Percentiles rank a stretch among this genome's conserved stretches.
Evolutionary conservation across 2,113 vertebrate genomes (phyloP).

Genomic region (Capreolus pygargus): DNA sequence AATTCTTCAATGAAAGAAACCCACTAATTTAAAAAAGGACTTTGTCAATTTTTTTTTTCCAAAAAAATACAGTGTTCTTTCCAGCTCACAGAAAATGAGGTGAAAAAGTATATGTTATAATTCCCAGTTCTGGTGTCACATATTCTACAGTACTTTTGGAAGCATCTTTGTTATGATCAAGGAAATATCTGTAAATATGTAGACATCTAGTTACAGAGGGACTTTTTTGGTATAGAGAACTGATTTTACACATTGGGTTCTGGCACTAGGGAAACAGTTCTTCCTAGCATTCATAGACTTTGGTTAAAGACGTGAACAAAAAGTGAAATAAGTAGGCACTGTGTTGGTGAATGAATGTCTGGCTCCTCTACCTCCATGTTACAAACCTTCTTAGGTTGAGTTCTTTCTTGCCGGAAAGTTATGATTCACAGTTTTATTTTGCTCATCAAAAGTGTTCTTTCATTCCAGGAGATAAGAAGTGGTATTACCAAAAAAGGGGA

Average conservation of each 20-base stretch:
- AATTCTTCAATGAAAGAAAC: neutral
- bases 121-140: neutral
- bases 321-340: neutral
- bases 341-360: rapidly evolving
- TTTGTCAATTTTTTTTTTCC: neutral
- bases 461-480: conserved; percentile 84
- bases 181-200: neutral
- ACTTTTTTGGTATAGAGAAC: neutral
- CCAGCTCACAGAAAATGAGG: neutral
- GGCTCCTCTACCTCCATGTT: neutral
- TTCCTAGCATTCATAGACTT: neutral
- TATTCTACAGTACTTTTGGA: neutral
- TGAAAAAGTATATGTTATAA: neutral
- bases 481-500: conserved; percentile 83
- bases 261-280: neutral
- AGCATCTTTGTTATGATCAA: neutral
- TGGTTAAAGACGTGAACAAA: neutral
- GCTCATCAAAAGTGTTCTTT: neutral
- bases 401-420: neutral
- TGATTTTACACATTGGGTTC: neutral
- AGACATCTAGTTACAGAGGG: neutral
- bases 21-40: neutral
- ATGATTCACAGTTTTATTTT: neutral
- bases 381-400: neutral
- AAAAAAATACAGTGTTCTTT: neutral